Conservation (phyloP, 2,113 vertebrate species). For the Motacilla alba region DNA sequence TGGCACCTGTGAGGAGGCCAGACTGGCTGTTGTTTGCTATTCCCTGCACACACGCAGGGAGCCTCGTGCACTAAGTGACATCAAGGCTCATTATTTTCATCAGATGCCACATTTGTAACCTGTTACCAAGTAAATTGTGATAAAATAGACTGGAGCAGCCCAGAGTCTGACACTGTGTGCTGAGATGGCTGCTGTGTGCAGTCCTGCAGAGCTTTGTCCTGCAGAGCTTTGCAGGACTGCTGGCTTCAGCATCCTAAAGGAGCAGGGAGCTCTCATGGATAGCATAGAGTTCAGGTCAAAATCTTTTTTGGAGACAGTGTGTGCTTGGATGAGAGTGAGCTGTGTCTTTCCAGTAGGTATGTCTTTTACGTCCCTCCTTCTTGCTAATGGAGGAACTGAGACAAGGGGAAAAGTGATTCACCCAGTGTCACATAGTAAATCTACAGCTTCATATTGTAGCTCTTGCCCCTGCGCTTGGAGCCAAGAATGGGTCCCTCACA, state of each 20-base stretch:
- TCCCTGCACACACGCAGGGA: conserved; percentile 76
- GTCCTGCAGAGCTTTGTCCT: too few relatives aligned
- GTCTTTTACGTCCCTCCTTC: not conserved
- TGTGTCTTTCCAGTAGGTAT: not conserved
- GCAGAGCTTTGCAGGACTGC: not conserved
- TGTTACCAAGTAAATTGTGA: conserved; percentile 90
- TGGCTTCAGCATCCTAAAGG: not conserved
- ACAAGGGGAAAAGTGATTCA: not conserved
- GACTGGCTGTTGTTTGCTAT: conserved; percentile 76
- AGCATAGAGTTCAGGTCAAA: not conserved
- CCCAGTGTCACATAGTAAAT: not conserved
- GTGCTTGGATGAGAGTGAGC: not conserved
- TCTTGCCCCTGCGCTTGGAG: not conserved
- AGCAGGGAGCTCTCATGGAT: not conserved
- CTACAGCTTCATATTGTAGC: not conserved
- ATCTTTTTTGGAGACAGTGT: not conserved
- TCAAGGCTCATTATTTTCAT: conserved; percentile 94
- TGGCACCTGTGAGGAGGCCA: not conserved
- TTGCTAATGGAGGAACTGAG: not conserved
- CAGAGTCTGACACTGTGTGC: conserved; percentile 66
- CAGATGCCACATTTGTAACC: conserved; percentile 93
- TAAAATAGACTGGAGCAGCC: conserved; percentile 82
- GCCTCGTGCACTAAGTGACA: conserved; percentile 83
- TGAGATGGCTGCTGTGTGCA: conserved; percentile 11
- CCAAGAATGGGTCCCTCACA: not conserved